Evolutionary conservation across 2,888 invertebrate species (phyloP).

Genomic region (Erannis defoliaria): DNA sequence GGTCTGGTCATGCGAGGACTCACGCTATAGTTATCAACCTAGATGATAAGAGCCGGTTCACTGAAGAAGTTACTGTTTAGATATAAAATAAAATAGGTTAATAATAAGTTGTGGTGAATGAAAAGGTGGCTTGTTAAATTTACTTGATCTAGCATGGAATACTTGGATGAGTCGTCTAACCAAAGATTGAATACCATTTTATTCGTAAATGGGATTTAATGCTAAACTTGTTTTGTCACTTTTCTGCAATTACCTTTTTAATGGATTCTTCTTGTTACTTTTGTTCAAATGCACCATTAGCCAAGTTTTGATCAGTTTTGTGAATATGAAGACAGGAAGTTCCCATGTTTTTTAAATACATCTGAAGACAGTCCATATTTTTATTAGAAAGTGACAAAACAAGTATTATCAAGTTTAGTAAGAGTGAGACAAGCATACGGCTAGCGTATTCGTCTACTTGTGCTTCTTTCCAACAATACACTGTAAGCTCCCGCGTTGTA

Average conservation of each 20-base stretch:
- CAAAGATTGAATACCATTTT: no score
- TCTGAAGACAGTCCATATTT: no score
- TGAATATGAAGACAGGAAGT: no score
- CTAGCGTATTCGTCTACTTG: slow-evolving; percentile 18
- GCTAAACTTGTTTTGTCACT: background rate
- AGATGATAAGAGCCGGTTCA: slow-evolving; percentile 93
- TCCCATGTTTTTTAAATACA: no score
- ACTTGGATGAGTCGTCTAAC: no score
- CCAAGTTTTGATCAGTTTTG: no score
- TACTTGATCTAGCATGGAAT: background rate
- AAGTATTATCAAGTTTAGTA: background rate
- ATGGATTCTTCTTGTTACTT: background rate
- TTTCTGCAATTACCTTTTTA: background rate
- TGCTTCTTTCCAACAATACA: slow-evolving; percentile 20
- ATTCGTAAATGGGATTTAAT: background rate
- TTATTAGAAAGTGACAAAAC: background rate
- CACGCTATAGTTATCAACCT: slow-evolving; percentile 93
- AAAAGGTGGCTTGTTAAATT: background rate
- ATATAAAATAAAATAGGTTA: no score
- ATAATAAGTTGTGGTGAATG: background rate
- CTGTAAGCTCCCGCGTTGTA: slow-evolving; percentile 28
- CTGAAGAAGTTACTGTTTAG: slow-evolving; percentile 93
- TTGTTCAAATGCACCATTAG: no score
- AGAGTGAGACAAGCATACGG: slow-evolving; percentile 1
- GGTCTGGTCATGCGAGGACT: slow-evolving; percentile 90